Conservation (phyloP, 2,113 vertebrate genomes). For the Chascanopsetta lugubris region DNA sequence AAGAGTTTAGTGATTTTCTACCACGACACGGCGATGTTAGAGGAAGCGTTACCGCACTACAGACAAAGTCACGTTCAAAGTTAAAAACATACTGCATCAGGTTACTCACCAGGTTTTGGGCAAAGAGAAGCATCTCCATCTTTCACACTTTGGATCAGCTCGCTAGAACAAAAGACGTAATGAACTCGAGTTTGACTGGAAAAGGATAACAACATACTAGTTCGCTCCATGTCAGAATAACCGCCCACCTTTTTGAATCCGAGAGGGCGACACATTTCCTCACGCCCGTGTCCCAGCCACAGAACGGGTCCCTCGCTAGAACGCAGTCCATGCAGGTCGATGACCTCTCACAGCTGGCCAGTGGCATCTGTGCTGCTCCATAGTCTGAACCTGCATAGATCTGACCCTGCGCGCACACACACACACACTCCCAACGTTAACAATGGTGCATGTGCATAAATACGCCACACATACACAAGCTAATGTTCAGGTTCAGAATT, state of each 20-base stretch:
- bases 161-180: conserved; percentile 54
- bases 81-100: background rate
- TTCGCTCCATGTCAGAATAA: conserved; percentile 16
- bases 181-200: background rate
- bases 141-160: conserved; percentile 81
- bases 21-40: too few species aligned
- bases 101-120: conserved; percentile 62
- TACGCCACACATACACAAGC: background rate
- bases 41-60: too few species aligned
- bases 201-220: background rate
- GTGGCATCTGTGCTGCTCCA: conserved; percentile 77
- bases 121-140: conserved; percentile 75
- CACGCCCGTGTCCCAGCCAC: conserved; percentile 73
- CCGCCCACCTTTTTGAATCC: background rate
- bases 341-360: conserved; percentile 75
- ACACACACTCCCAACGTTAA: conserved; percentile 4
- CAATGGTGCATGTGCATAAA: background rate
- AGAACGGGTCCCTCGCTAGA: conserved; percentile 84
- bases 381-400: conserved; percentile 79
- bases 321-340: conserved; percentile 82
- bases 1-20: too few species aligned
- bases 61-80: background rate
- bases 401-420: conserved; percentile 60
- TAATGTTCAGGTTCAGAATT: conserved; percentile 19
- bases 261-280: conserved; percentile 62